Conservation (phyloP, 2,113 vertebrate genomes). For the Typhlomys cinereus region DNA sequence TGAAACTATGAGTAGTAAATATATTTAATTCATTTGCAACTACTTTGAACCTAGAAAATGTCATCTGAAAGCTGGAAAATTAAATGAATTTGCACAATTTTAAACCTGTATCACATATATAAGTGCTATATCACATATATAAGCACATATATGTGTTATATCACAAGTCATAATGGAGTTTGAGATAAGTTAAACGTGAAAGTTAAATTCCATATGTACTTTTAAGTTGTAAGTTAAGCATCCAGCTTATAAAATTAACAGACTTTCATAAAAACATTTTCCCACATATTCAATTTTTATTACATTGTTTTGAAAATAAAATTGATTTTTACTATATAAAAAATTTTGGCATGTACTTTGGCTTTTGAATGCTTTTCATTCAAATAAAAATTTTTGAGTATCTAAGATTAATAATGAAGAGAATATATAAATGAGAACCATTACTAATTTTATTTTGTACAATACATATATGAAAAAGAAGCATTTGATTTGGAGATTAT, state of each 20-base stretch:
- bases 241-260: slow-evolving; percentile 54
- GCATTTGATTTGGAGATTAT: slow-evolving; percentile 74
- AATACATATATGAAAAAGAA: slow-evolving; percentile 38
- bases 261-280: slow-evolving; percentile 9
- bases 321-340: slow-evolving; percentile 31
- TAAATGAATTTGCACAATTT: slow-evolving; percentile 40
- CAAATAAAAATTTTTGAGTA: slow-evolving; percentile 21
- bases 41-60: slow-evolving; percentile 27
- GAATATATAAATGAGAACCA: not conserved
- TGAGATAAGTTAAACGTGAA: not conserved
- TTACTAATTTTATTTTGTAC: slow-evolving; percentile 20
- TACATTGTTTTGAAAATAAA: slow-evolving; percentile 23
- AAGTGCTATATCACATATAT: slow-evolving; percentile 50
- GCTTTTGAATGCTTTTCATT: slow-evolving; percentile 33
- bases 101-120: slow-evolving; percentile 22
- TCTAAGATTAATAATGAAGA: not conserved
- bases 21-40: slow-evolving; percentile 30
- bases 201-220: not conserved
- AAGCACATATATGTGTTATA: slow-evolving; percentile 38
- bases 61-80: slow-evolving; percentile 26
- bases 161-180: slow-evolving; percentile 52
- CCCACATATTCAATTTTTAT: slow-evolving; percentile 32
- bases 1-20: slow-evolving; percentile 44
- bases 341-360: slow-evolving; percentile 42
- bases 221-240: slow-evolving; percentile 12